Base-by-base conservation (phyloP, 2,113 vertebrate species). In the Dasyornis broadbenti region DNA sequence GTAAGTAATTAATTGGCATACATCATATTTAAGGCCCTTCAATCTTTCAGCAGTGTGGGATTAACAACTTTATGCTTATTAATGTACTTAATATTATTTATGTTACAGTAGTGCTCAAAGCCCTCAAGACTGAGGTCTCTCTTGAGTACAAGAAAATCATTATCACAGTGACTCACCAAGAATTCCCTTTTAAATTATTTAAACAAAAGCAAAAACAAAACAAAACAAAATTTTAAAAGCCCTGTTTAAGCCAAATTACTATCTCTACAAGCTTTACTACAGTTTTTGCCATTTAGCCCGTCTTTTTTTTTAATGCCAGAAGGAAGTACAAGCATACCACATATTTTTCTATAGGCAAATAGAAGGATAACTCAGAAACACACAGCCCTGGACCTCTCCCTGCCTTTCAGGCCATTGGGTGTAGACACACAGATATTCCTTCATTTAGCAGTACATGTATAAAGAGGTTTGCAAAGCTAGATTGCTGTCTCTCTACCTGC, bases 61-160 rank as follows among this genome's bases (percentile, higher is more conserved):
- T 84, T 95, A 96, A 94, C 77, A 92, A 66, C 64, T 91, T 39
- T 23, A 47, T 82, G 47, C 52, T 84, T 89, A 95, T 66, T 92
- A 64, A 89, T 86, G 44, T 42, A 72, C 42, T 92, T 65, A 40
- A 45, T 59, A 72, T 68, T 92, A 92, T 89, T 89, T 89, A 89
- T 75, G 42, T 39, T 84, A 71, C 44, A 75, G 64, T 35, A 94
- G 44, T 47, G 27, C 52, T 72, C 47, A 84, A 89, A 47, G 77
- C 35, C 30, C 16, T 68, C 68, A 49, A 84, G 60, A 53, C 50
- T 15, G 47, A 77, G 40, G 39, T n/a, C 30, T 63, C 64, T 88
- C 86, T 26, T 44, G 7, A 81, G n/a, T 42, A 89, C 66, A 63
- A 66, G n/a, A 73, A 92, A 81, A 59, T 50, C 47, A 83, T 69